A percentile compares a stretch with the other conserved stretches of the same genome.
Conservation (phyloP, 2,797 vertebrate species). For the Rhinoraja longicauda region DNA sequence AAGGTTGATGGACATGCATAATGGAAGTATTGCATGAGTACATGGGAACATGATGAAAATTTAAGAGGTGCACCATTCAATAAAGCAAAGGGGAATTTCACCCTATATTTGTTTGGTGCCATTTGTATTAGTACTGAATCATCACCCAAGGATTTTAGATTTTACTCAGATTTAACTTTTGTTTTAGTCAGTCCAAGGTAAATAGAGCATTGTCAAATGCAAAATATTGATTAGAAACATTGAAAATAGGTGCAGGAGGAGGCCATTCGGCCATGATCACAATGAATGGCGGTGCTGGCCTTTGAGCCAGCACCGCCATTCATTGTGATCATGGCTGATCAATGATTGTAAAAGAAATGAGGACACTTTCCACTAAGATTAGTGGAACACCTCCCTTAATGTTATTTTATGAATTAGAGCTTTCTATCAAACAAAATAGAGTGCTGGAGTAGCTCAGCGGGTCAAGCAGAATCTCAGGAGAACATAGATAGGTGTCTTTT, state of each 20-base stretch:
- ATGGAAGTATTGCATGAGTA: neutral
- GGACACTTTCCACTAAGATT: neutral
- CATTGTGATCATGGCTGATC: no score
- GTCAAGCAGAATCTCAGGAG: no score
- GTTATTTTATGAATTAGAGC: neutral
- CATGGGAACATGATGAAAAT: neutral
- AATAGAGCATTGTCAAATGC: neutral
- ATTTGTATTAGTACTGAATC: neutral
- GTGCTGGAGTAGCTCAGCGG: neutral
- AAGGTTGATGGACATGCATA: neutral
- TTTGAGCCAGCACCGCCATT: no score
- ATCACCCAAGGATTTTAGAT: neutral
- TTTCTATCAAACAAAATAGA: neutral
- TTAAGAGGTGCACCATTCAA: neutral
- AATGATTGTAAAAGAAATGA: neutral
- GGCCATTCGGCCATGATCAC: no score
- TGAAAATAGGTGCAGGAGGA: no score
- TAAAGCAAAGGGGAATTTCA: neutral
- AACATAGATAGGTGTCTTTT: no score
- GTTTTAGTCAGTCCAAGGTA: neutral
- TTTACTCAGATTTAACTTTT: neutral
- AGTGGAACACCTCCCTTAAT: neutral
- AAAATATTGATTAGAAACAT: neutral
- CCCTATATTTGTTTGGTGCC: neutral
- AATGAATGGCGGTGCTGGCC: no score